These are phyloP conservation scores for Echeneis naucrates DNA, from an alignment of 2,797 vertebrate genomes.

Conservation along the genomic window DNA sequence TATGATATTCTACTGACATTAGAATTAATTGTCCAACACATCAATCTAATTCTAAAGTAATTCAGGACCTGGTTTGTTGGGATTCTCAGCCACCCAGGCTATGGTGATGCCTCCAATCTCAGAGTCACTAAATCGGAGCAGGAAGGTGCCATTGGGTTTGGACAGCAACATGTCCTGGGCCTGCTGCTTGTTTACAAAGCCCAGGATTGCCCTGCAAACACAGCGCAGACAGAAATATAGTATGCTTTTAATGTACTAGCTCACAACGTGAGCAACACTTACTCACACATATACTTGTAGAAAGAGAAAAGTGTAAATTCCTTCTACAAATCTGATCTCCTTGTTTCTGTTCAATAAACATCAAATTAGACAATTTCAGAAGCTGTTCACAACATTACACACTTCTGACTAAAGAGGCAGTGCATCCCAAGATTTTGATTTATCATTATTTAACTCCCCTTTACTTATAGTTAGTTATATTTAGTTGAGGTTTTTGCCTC, in stretches of 20 bases:
- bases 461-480: too few relatives aligned
- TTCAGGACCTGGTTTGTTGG: slow-evolving; percentile 83
- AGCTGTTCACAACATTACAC: too few relatives aligned
- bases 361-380: too few relatives aligned
- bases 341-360: too few relatives aligned
- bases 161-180: slow-evolving; percentile 95
- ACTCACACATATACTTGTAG: too few relatives aligned
- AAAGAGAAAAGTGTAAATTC: too few relatives aligned
- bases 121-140: slow-evolving; percentile 95
- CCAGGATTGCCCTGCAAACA: slow-evolving; percentile 90
- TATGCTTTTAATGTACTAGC: neutral
- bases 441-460: too few relatives aligned
- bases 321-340: too few relatives aligned
- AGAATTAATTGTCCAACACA: neutral
- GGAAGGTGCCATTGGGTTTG: slow-evolving; percentile 96
- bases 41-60: neutral
- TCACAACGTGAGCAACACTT: neutral
- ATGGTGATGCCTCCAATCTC: slow-evolving; percentile 98
- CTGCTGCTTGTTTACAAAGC: slow-evolving; percentile 97
- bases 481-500: too few relatives aligned
- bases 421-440: too few relatives aligned
- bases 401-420: too few relatives aligned
- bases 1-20: too few relatives aligned
- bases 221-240: slow-evolving; percentile 1
- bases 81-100: slow-evolving; percentile 93